These are phyloP conservation scores for Chascanopsetta lugubris DNA, from an alignment of 2,113 vertebrate species.

Conservation along the genomic window DNA sequence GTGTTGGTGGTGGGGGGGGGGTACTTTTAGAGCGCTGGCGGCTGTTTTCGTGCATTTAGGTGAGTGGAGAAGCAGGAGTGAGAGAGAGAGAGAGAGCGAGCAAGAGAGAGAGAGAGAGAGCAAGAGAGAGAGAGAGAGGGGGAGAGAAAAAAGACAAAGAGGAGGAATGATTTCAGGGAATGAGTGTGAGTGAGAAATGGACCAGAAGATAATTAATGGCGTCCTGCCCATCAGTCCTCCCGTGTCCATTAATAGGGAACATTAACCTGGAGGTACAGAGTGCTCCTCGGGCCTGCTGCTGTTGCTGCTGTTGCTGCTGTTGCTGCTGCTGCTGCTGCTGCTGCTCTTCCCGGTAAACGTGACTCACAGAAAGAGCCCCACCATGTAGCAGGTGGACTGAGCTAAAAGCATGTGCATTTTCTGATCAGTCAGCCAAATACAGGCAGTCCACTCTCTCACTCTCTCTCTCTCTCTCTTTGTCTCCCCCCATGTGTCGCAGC, in stretches of 20 bases:
- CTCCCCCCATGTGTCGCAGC: conserved; percentile 39
- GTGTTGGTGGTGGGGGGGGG: no score
- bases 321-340: no score
- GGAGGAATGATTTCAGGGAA: conserved; percentile 68
- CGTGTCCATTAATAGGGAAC: conserved; percentile 85
- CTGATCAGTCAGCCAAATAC: conserved; percentile 71
- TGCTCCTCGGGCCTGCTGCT: conserved; percentile 76
- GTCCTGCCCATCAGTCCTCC: conserved; percentile 74
- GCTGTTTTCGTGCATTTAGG: conserved; percentile 58
- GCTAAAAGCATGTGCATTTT: conserved; percentile 78
- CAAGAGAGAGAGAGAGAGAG: conserved; percentile 52
- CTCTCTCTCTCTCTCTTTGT: no score
- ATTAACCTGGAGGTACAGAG: conserved; percentile 85
- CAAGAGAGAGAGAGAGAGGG: conserved; percentile 29
- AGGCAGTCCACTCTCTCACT: conserved; percentile 22
- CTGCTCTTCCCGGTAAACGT: conserved; percentile 80
- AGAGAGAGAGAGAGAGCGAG: conserved; percentile 39
- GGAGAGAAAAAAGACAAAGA: conserved; percentile 48
- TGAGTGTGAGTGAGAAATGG: conserved; percentile 76
- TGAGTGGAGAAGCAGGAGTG: conserved; percentile 36
- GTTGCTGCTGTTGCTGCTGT: no score
- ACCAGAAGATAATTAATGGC: conserved; percentile 81
- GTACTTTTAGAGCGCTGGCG: conserved; percentile 30
- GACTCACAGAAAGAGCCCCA: conserved; percentile 74
- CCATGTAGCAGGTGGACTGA: conserved; percentile 64